Percentiles rank a stretch among this genome's conserved stretches.
These are phyloP conservation scores for Steatocranus sp. DNA, from an alignment of 2,797 vertebrate species.

Conservation along the genomic window DNA sequence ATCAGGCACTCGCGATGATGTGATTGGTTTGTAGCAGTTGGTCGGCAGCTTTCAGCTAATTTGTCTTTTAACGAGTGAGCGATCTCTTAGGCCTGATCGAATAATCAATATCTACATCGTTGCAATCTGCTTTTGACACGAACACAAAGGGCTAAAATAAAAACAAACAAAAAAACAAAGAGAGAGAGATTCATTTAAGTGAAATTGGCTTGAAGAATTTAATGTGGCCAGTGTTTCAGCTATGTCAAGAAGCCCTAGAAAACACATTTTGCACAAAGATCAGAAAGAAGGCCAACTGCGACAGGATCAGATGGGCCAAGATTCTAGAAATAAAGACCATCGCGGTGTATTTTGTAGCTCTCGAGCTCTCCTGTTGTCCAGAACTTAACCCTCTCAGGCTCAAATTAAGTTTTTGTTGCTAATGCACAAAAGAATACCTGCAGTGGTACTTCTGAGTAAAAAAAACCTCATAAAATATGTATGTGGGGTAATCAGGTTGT, in stretches of 20 bases:
- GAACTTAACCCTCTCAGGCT: no score
- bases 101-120: slow-evolving; percentile 72
- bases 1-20: slow-evolving; percentile 56
- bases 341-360: neutral
- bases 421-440: no score
- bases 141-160: slow-evolving; percentile 11
- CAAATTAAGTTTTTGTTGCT: no score
- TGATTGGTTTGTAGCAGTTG: slow-evolving; percentile 70
- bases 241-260: neutral
- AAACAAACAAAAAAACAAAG: neutral
- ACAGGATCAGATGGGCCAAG: slow-evolving; percentile 12
- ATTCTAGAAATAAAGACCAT: slow-evolving; percentile 26
- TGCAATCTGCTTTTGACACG: slow-evolving; percentile 67
- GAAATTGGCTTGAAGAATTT: slow-evolving; percentile 10
- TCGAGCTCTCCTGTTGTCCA: neutral
- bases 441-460: no score
- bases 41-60: slow-evolving; percentile 76
- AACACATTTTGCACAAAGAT: slow-evolving; percentile 2
- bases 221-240: neutral
- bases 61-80: slow-evolving; percentile 74
- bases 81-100: slow-evolving; percentile 65
- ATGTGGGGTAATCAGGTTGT: no score
- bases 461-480: no score
- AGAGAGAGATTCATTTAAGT: slow-evolving; percentile 19
- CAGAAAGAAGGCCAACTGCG: slow-evolving; percentile 12